Evolutionary conservation across 2,113 vertebrate genomes (phyloP), one percentile per base, ranked within the genome.

Genomic region (Hemiscyllium ocellatum): DNA sequence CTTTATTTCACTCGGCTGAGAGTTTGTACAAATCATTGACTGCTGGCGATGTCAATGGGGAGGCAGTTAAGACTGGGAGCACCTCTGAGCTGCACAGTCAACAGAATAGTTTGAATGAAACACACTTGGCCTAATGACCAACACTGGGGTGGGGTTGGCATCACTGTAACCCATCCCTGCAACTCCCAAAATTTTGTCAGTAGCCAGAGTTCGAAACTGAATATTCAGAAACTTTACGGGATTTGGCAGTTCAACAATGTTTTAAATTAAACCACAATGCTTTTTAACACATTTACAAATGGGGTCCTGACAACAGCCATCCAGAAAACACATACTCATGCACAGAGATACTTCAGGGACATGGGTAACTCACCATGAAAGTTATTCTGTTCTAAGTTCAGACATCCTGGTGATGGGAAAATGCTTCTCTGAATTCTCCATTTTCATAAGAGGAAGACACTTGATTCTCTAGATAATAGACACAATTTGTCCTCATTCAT

Each of bases 141-240:
- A 66, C 72, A 76, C 29, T 76, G 72, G 33, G 72, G 6, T 61
- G 72, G 29, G 61, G 33, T 42, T 47, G 37, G 37, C 61, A 37
- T 3, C 8, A 15, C 20, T 6, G 61, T 17, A 37, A 93, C 61
- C 12, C 2, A 33, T 93, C 89, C 61, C 89, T 66, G 37, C 89
- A 37, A 33, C 37, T 65, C 29, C 61, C 61, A 93, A 76, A 61
- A 37, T 66, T 93, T 93, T 1, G 17, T 93, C n/a, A 66, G 17
- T 42, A n/a, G 0, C 22, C 26, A n/a, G 0, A 8, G 15, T 19
- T 66, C 66, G 15, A 93, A 66, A 93, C 33, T 5, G 2, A 65
- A 93, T 93, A 93, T 93, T 65, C 89, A 93, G 89, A 37, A 93
- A 65, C 89, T 22, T 66, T 66, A 68, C 37, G 37, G 89, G 61